phyloP scores from a whole-genome alignment of 2,797 vertebrate species.

The Loris lydekkerianus region DNA sequence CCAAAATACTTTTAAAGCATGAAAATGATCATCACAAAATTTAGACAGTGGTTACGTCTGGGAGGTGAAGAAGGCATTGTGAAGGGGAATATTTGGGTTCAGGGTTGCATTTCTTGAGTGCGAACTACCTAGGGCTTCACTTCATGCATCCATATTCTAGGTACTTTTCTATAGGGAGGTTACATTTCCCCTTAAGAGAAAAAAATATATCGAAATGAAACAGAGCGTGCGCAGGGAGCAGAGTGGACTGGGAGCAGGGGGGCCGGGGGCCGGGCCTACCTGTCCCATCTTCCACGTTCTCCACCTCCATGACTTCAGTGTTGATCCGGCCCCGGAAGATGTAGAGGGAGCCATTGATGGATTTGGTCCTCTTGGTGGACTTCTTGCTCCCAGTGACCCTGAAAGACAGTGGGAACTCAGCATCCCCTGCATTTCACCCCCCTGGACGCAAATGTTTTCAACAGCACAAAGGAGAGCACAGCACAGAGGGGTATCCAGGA shows the following conservation, averaged over 20 bases:
- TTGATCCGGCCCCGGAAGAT: conserved; percentile 96
- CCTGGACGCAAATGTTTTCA: rapidly evolving
- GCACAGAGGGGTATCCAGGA: background rate
- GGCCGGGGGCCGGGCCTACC: conserved; percentile 83
- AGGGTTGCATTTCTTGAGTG: background rate
- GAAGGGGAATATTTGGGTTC: rapidly evolving
- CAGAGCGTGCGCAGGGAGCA: rapidly evolving
- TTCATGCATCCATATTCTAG: rapidly evolving
- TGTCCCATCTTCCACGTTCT: conserved; percentile 96
- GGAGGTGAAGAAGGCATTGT: background rate
- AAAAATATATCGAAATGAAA: too few relatives aligned
- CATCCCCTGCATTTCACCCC: rapidly evolving
- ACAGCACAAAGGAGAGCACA: background rate
- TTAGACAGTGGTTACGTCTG: background rate
- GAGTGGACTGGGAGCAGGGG: background rate
- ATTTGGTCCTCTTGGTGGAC: conserved; percentile 97
- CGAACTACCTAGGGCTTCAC: background rate
- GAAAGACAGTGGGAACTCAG: conserved; percentile 72
- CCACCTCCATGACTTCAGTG: conserved; percentile 96
- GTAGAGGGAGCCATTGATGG: conserved; percentile 97
- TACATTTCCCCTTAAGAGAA: background rate
- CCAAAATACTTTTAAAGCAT: conserved; percentile 23
- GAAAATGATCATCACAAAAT: background rate
- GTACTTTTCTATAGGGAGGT: background rate
- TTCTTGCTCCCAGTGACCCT: conserved; percentile 97